Evolutionary conservation across 2,888 invertebrate genomes (phyloP), one percentile per base, ranked within the genome.

Genomic region (Cerastis rubricosa): DNA sequence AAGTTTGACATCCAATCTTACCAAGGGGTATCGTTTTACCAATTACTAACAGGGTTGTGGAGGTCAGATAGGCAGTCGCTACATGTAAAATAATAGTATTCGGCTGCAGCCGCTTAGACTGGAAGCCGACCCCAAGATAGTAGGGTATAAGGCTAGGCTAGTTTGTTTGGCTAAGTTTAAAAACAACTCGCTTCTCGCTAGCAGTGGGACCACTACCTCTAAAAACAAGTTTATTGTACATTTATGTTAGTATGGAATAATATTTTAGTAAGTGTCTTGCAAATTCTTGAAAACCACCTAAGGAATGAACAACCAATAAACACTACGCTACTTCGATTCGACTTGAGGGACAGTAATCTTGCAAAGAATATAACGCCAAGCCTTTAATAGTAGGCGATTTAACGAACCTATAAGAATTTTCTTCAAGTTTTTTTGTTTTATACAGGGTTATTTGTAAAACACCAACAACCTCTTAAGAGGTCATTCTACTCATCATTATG

Each of bases 261-360:
- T 74, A 73, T 70, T 65, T 67, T 22, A 57, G 57, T 74, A 54
- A 64, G 22, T 74, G 45, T 77, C 76, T 72, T 25, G 67, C n/a
- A 17, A 66, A 51, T 69, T 63, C 72, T 71, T 64, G 67, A 76
- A 57, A 78, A 79, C 71, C 70, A 8, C 68, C 74, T 68, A 84
- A 81, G 86, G 86, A 85, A 85, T 85, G 86, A 81, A 85, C 75
- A 68, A 82, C 25, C 71, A 78, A 80, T 78, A 25, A 85, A 76
- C 49, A 69, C 40, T 66, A 64, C n/a, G 22, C n/a, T 47, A 77
- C 63, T 77, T 25, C 12, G 29, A 45, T 9, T 49, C 8, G 1
- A n/a, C 12, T 78, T 47, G 40, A 40, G 35, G 1, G 25, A 11
- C 1, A 63, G 29, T 47, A 51, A 61, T 61, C 22, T 67, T 77